Evolutionary conservation across 2,888 invertebrate genomes (phyloP).

Genomic region (Cryptus viduatorius): DNA sequence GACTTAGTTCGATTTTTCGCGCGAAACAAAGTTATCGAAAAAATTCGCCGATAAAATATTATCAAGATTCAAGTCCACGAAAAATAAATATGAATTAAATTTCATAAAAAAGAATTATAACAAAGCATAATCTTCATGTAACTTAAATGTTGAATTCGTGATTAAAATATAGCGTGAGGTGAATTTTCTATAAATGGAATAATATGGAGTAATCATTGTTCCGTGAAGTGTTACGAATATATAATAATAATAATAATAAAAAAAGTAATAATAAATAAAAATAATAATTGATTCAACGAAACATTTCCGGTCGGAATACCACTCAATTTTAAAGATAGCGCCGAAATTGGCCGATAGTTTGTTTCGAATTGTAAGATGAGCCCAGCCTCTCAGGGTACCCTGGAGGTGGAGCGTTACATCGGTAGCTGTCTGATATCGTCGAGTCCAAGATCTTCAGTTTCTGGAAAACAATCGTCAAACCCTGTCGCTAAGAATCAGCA

Average conservation of each 20-base stretch:
- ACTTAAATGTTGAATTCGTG: slow-evolving; percentile 10
- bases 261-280: background rate
- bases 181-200: slow-evolving; percentile 44
- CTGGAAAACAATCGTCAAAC: slow-evolving; percentile 68
- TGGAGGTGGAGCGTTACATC: slow-evolving; percentile 88
- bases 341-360: slow-evolving; percentile 82
- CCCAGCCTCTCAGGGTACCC: slow-evolving; percentile 88
- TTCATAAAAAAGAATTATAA: slow-evolving; percentile 9
- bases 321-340: background rate
- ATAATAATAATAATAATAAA: background rate
- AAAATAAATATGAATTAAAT: background rate
- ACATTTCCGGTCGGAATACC: background rate
- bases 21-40: background rate
- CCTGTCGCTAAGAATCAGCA: slow-evolving; percentile 64
- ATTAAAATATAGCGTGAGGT: slow-evolving; percentile 37
- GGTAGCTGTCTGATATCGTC: slow-evolving; percentile 88
- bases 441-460: slow-evolving; percentile 73
- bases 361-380: slow-evolving; percentile 88
- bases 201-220: slow-evolving; percentile 40
- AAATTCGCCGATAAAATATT: background rate
- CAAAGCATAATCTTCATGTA: slow-evolving; percentile 1
- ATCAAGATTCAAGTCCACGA: background rate
- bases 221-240: slow-evolving; percentile 25
- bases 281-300: slow-evolving; percentile 1
- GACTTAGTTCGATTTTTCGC: slow-evolving; percentile 24